These are phyloP conservation scores for Nannospalax galili DNA, from an alignment of 2,113 vertebrate species.

Conservation along the genomic window DNA sequence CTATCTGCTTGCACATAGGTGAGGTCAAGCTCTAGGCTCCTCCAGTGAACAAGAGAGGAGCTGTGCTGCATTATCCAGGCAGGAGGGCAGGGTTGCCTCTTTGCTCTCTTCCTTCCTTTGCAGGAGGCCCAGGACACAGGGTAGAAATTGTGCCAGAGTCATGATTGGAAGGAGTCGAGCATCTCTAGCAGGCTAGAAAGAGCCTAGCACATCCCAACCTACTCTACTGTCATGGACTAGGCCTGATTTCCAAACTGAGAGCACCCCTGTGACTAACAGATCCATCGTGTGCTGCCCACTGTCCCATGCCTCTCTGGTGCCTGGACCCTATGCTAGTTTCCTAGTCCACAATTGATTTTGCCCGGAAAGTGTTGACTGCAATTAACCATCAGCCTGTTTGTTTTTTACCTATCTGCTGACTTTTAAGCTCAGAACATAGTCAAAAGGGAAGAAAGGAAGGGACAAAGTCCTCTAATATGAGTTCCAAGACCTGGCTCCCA, in stretches of 20 bases:
- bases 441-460: constrained; percentile 2
- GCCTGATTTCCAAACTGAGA: background rate
- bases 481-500: background rate
- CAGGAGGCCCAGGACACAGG: background rate
- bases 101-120: background rate
- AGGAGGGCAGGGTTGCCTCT: background rate
- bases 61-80: background rate
- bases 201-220: background rate
- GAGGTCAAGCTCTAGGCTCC: no score
- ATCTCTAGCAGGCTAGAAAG: background rate
- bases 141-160: background rate
- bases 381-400: background rate
- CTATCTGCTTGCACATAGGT: background rate
- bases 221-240: background rate
- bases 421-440: background rate
- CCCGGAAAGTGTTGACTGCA: background rate
- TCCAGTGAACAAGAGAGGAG: background rate
- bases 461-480: background rate
- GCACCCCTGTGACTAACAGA: background rate
- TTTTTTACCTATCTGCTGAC: background rate
- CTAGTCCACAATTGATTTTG: constrained; percentile 22
- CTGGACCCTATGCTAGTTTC: background rate
- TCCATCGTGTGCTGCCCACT: background rate
- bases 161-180: background rate
- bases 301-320: background rate